Evolutionary conservation across 2,797 vertebrate genomes (phyloP).

Genomic region (Mormyrus proboscirostris): DNA sequence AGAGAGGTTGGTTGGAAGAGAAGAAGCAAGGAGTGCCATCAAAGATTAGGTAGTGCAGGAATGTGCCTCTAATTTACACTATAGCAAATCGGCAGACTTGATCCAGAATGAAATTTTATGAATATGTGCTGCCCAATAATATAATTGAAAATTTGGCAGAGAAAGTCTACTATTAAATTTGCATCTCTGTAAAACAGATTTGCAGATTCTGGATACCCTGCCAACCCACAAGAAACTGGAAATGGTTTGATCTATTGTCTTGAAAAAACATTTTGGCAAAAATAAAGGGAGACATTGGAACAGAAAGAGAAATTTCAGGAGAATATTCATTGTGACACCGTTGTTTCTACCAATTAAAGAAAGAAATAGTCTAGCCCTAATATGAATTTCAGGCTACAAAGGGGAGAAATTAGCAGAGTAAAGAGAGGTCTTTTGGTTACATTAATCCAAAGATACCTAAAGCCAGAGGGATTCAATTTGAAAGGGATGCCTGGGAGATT

Average conservation of each 20-base stretch:
- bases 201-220: no score
- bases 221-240: no score
- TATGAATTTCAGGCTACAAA: not conserved
- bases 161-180: not conserved
- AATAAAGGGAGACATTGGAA: conserved; percentile 22
- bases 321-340: conserved; percentile 14
- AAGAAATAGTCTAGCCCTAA: not conserved
- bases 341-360: conserved; percentile 16
- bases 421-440: not conserved
- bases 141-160: not conserved
- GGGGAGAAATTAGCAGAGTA: conserved; percentile 7
- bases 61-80: no score
- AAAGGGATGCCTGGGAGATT: conserved; percentile 15
- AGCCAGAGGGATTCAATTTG: conserved; percentile 2
- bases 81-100: no score
- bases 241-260: no score
- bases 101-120: no score
- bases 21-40: not conserved
- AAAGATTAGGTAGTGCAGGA: no score
- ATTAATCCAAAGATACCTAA: conserved; percentile 18
- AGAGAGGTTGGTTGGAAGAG: not conserved
- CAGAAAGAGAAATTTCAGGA: conserved; percentile 15
- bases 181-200: no score
- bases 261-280: not conserved
- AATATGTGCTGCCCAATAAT: not conserved